Percentiles rank a stretch among this genome's conserved stretches.
These are phyloP conservation scores for Matsumyia berberina DNA, from an alignment of 2,888 invertebrate genomes.

Conservation along the genomic window DNA sequence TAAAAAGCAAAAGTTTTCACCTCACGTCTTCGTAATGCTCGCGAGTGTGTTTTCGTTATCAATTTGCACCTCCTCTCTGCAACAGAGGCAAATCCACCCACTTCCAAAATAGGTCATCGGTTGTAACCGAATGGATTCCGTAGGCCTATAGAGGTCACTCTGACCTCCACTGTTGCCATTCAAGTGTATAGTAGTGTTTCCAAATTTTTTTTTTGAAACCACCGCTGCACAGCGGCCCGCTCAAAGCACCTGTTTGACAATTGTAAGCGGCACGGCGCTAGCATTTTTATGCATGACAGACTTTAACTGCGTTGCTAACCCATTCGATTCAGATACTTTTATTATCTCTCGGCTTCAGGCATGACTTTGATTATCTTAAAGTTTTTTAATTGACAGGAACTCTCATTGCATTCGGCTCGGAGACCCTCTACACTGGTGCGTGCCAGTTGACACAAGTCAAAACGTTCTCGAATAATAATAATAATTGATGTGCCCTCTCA, in stretches of 20 bases:
- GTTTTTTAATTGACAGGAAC: not conserved
- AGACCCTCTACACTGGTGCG: not conserved
- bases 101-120: slow-evolving; percentile 58
- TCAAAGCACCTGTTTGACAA: slow-evolving; percentile 63
- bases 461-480: not conserved
- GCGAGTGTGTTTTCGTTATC: slow-evolving; percentile 64
- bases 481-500: slow-evolving; percentile 26
- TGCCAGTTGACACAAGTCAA: slow-evolving; percentile 3
- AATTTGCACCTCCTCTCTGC: slow-evolving; percentile 64
- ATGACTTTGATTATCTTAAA: slow-evolving; percentile 23
- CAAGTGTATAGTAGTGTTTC: slow-evolving; percentile 33
- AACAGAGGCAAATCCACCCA: slow-evolving; percentile 40
- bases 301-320: slow-evolving; percentile 5
- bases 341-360: slow-evolving; percentile 4
- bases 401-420: no score
- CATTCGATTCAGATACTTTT: slow-evolving; percentile 8
- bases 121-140: slow-evolving; percentile 53
- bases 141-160: slow-evolving; percentile 47
- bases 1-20: slow-evolving; percentile 31
- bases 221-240: slow-evolving; percentile 34
- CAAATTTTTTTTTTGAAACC: slow-evolving; percentile 43
- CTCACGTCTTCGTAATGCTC: slow-evolving; percentile 49
- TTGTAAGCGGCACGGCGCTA: slow-evolving; percentile 54
- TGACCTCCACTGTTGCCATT: slow-evolving; percentile 62
- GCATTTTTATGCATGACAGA: slow-evolving; percentile 60